A percentile compares a stretch with the other conserved stretches of the same genome.
phyloP scores from a whole-genome alignment of 2,888 invertebrate genomes.

The Catocala fraxini region DNA sequence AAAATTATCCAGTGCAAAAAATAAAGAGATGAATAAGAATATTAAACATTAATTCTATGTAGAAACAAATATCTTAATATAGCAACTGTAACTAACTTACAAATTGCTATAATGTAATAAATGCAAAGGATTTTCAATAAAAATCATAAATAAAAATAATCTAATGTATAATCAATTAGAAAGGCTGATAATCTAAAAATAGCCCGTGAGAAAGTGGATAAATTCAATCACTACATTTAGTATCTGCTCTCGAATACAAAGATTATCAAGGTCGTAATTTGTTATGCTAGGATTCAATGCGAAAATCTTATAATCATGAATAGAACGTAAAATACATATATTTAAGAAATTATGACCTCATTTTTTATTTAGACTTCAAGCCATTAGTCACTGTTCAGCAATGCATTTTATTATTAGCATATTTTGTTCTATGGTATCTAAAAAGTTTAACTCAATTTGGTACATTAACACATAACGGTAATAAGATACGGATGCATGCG shows the following conservation, averaged over 20 bases:
- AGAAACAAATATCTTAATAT: no score
- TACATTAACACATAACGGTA: slow-evolving; percentile 55
- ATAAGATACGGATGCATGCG: slow-evolving; percentile 29
- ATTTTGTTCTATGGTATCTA: slow-evolving; percentile 11
- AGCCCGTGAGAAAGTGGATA: neutral
- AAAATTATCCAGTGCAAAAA: no score
- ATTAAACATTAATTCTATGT: no score
- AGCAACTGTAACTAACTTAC: no score
- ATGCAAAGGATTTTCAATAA: no score
- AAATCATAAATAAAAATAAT: no score
- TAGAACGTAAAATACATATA: slow-evolving; percentile 32
- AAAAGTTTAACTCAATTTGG: slow-evolving; percentile 20
- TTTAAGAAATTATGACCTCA: slow-evolving; percentile 35
- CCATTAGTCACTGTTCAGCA: slow-evolving; percentile 43
- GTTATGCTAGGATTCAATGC: slow-evolving; percentile 12
- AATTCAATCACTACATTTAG: neutral
- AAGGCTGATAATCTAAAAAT: neutral
- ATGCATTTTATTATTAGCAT: slow-evolving; percentile 33
- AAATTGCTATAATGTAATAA: no score
- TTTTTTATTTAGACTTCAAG: slow-evolving; percentile 29
- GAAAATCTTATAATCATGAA: slow-evolving; percentile 19
- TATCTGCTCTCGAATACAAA: slow-evolving; percentile 13
- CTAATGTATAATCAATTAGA: neutral
- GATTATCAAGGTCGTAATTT: slow-evolving; percentile 35
- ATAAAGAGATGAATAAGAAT: no score